A percentile compares a stretch with the other conserved stretches of the same genome.
These are phyloP conservation scores for Melanophora roralis DNA, from an alignment of 2,888 invertebrate genomes.

Conservation along the genomic window DNA sequence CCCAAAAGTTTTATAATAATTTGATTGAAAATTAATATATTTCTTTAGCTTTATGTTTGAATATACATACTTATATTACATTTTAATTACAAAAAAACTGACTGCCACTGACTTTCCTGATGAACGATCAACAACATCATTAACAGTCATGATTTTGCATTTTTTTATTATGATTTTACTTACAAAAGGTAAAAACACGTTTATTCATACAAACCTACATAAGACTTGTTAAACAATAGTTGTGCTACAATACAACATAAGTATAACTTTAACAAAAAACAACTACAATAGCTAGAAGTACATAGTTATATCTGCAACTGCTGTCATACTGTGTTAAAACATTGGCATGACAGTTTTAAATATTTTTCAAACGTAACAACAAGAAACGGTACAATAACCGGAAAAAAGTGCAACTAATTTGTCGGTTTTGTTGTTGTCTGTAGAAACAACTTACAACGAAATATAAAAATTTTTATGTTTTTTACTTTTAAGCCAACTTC, in stretches of 20 bases:
- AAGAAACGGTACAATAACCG: slow-evolving; percentile 57
- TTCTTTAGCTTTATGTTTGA: slow-evolving; percentile 47
- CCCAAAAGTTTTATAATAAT: slow-evolving; percentile 15
- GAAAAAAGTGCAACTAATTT: slow-evolving; percentile 57
- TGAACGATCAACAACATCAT: slow-evolving; percentile 41
- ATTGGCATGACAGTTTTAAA: slow-evolving; percentile 41
- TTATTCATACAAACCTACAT: not conserved
- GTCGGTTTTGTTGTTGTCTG: slow-evolving; percentile 47
- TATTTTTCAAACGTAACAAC: slow-evolving; percentile 28
- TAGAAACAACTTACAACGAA: slow-evolving; percentile 6
- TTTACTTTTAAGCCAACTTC: not conserved
- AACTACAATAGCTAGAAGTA: slow-evolving; percentile 7
- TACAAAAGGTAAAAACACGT: slow-evolving; percentile 33
- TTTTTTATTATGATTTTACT: slow-evolving; percentile 5
- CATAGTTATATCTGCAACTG: not conserved
- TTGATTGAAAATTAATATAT: slow-evolving; percentile 55
- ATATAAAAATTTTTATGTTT: not conserved
- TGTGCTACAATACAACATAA: slow-evolving; percentile 32
- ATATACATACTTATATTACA: not conserved
- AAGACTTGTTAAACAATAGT: slow-evolving; percentile 25
- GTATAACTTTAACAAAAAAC: not conserved
- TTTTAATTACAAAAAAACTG: slow-evolving; percentile 1
- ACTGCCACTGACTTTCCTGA: not conserved
- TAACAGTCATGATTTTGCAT: slow-evolving; percentile 30
- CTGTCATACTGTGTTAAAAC: not conserved